Percentiles rank a stretch among this genome's conserved stretches.
phyloP scores from a whole-genome alignment of 1,140 invertebrate species.

The honey bee (Apis mellifera) region DNA sequence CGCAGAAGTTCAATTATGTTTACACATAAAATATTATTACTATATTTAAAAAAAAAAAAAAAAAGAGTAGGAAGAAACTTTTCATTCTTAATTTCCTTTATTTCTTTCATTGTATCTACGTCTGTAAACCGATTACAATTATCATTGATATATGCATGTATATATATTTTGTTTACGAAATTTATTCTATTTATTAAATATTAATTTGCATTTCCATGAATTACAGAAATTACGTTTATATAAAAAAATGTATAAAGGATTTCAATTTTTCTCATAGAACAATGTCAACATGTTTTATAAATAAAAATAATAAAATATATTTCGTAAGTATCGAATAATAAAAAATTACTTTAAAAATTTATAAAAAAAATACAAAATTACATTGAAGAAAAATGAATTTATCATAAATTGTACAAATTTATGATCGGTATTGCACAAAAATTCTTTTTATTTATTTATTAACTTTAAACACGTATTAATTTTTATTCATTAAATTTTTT shows the following conservation, averaged over 20 bases:
- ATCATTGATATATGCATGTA: neutral
- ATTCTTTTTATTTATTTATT: too few relatives aligned
- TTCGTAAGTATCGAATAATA: too few relatives aligned
- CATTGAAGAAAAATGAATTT: too few relatives aligned
- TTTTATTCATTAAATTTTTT: too few relatives aligned
- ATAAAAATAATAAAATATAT: too few relatives aligned
- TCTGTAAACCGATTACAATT: neutral
- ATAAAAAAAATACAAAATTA: too few relatives aligned
- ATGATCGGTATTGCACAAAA: too few relatives aligned
- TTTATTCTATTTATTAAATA: neutral
- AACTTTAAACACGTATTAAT: too few relatives aligned
- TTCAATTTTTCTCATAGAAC: neutral
- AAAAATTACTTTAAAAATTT: neutral
- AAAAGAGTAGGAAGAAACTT: neutral
- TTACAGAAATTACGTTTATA: neutral
- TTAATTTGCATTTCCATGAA: neutral
- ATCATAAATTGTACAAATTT: too few relatives aligned
- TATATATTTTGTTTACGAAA: neutral
- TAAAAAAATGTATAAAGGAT: neutral
- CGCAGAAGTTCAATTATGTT: neutral
- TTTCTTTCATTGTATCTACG: neutral
- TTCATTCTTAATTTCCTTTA: neutral
- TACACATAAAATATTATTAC: neutral
- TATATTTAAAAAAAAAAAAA: neutral
- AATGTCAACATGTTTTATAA: too few relatives aligned